These are phyloP conservation scores for Apeira syringaria DNA, from an alignment of 2,888 invertebrate species.

Conservation along the genomic window DNA sequence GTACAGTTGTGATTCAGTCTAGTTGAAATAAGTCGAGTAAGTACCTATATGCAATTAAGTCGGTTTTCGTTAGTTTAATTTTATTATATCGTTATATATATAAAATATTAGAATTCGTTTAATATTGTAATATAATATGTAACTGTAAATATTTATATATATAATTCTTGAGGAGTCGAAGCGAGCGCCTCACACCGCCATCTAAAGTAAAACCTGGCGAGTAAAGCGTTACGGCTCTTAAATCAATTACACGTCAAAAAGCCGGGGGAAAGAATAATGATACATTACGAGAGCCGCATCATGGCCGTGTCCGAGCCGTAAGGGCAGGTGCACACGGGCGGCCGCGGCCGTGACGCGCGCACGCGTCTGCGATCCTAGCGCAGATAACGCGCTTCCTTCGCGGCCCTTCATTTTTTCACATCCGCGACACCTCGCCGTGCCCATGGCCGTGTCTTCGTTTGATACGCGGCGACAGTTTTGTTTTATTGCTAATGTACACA, in stretches of 20 bases:
- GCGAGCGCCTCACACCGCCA: slow-evolving; percentile 3
- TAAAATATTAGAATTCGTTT: too few species aligned
- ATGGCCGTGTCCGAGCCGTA: slow-evolving; percentile 23
- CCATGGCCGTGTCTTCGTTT: slow-evolving; percentile 38
- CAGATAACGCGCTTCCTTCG: slow-evolving; percentile 38
- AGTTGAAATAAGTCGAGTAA: too few species aligned
- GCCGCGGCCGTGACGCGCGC: slow-evolving; percentile 35
- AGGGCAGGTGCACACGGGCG: slow-evolving; percentile 62
- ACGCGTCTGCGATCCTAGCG: slow-evolving; percentile 23
- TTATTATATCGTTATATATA: too few species aligned
- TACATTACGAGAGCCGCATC: slow-evolving; percentile 26
- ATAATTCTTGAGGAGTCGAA: too few species aligned
- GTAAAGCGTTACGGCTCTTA: slow-evolving; percentile 30
- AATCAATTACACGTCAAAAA: slow-evolving; percentile 35
- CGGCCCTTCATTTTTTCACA: slow-evolving; percentile 49
- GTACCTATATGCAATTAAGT: too few species aligned
- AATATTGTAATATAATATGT: too few species aligned
- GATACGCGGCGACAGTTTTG: slow-evolving; percentile 54
- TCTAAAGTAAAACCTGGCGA: slow-evolving; percentile 6
- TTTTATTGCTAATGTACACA: slow-evolving; percentile 42
- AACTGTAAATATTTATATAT: too few species aligned
- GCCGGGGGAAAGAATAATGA: slow-evolving; percentile 31
- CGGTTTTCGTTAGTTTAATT: too few species aligned
- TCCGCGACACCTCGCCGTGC: slow-evolving; percentile 31
- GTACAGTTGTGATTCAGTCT: too few species aligned